Evolutionary conservation across 2,888 invertebrate genomes (phyloP).

Genomic region (Dryobotodes eremita): DNA sequence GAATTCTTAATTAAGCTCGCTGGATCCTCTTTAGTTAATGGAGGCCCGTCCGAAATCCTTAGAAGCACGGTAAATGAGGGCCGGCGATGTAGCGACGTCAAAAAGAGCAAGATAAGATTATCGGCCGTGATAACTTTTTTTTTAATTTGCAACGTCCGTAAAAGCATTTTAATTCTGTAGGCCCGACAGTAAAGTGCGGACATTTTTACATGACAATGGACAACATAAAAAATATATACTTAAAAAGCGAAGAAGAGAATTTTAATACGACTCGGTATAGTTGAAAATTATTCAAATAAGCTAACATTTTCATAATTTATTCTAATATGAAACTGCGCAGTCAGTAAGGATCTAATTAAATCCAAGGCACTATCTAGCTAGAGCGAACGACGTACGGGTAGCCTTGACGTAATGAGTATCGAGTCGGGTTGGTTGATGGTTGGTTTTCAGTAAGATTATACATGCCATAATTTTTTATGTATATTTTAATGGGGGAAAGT

Average conservation of each 20-base stretch:
- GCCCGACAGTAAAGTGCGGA: slow-evolving; percentile 29
- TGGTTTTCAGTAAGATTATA: slow-evolving; percentile 40
- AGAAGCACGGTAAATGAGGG: slow-evolving; percentile 83
- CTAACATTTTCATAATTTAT: slow-evolving; percentile 61
- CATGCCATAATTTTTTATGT: slow-evolving; percentile 43
- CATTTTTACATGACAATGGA: slow-evolving; percentile 47
- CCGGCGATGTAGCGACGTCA: slow-evolving; percentile 77
- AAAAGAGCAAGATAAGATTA: slow-evolving; percentile 80
- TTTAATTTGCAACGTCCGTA: slow-evolving; percentile 76
- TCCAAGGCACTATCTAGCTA: slow-evolving; percentile 36
- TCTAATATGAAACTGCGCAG: slow-evolving; percentile 48
- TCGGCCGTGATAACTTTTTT: slow-evolving; percentile 73
- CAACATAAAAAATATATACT: slow-evolving; percentile 12
- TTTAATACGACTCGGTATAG: slow-evolving; percentile 34
- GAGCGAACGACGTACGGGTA: slow-evolving; percentile 21
- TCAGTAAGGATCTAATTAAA: slow-evolving; percentile 55
- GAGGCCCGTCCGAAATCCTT: slow-evolving; percentile 84
- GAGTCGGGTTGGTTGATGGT: slow-evolving; percentile 10
- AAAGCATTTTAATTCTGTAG: slow-evolving; percentile 67
- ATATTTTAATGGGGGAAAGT: slow-evolving; percentile 11
- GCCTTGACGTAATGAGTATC: slow-evolving; percentile 44
- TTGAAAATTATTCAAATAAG: slow-evolving; percentile 59
- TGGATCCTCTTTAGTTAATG: slow-evolving; percentile 88
- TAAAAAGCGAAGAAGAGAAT: slow-evolving; percentile 30
- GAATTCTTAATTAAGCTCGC: slow-evolving; percentile 90